These are phyloP conservation scores for Andrena marginata DNA, from an alignment of 2,888 invertebrate genomes.

Conservation along the genomic window DNA sequence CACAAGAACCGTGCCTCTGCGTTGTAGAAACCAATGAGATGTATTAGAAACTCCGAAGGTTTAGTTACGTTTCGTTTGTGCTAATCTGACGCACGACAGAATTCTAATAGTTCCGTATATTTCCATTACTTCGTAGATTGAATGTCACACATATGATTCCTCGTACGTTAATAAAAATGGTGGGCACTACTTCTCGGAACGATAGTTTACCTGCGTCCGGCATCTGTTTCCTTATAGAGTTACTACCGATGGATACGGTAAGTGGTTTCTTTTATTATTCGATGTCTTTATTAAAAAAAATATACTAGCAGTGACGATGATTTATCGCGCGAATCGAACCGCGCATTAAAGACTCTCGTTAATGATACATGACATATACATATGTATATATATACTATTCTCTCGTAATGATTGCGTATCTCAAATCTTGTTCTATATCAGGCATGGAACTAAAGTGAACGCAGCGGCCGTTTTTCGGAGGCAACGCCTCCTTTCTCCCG, in stretches of 20 bases:
- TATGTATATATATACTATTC: constrained; percentile 42
- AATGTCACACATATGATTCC: background rate
- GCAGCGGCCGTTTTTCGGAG: too few species aligned
- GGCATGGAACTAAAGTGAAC: too few species aligned
- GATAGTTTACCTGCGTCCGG: constrained; percentile 30
- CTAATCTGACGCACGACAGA: background rate
- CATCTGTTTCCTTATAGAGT: constrained; percentile 13
- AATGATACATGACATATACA: constrained; percentile 47
- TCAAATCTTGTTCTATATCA: constrained; percentile 56
- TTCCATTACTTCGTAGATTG: constrained; percentile 10
- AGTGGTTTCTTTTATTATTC: constrained; percentile 27
- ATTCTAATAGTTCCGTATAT: constrained; percentile 25
- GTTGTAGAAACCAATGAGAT: constrained; percentile 24
- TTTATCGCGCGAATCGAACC: constrained; percentile 35
- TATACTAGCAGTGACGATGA: constrained; percentile 50
- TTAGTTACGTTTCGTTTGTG: background rate
- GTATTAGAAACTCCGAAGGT: constrained; percentile 1
- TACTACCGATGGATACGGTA: constrained; percentile 26
- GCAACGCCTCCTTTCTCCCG: too few species aligned
- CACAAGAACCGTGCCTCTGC: constrained; percentile 15
- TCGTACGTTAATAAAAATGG: constrained; percentile 14
- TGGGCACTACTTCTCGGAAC: constrained; percentile 33
- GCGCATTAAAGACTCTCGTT: constrained; percentile 40
- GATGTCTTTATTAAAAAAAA: constrained; percentile 62
- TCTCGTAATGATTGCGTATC: constrained; percentile 58